These are phyloP conservation scores for Plectus sambesii DNA, from an alignment of 1,140 invertebrate genomes.

Conservation along the genomic window DNA sequence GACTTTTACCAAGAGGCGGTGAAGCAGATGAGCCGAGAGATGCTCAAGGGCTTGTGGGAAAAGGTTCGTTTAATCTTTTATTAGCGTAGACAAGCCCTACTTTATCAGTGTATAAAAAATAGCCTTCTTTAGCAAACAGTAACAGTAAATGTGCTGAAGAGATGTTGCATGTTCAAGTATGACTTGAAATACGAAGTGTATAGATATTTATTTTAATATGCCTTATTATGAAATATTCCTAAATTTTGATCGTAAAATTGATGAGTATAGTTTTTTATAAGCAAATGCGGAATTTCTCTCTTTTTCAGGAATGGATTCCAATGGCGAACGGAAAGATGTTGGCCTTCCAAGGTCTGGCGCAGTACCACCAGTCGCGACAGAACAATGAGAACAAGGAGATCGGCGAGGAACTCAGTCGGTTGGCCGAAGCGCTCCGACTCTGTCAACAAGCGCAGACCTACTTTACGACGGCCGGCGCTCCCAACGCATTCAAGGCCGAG, in stretches of 20 bases:
- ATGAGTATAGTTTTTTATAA: conserved; percentile 21
- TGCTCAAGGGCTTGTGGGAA: conserved; percentile 70
- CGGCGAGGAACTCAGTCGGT: conserved; percentile 80
- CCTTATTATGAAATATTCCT: too few species aligned
- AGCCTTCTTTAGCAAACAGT: too few species aligned
- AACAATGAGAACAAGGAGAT: conserved; percentile 67
- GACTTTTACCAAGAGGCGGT: conserved; percentile 82
- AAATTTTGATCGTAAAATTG: conserved; percentile 8
- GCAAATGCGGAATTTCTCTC: conserved; percentile 40
- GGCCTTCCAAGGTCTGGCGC: conserved; percentile 70
- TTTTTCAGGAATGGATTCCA: conserved; percentile 52
- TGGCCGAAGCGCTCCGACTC: conserved; percentile 64
- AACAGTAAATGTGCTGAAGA: too few species aligned
- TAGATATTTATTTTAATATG: too few species aligned
- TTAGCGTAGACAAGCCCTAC: not conserved
- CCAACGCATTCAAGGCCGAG: conserved; percentile 62
- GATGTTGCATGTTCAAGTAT: too few species aligned
- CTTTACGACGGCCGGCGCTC: conserved; percentile 53
- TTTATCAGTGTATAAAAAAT: not conserved
- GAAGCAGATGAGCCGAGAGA: conserved; percentile 74
- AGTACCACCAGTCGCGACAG: conserved; percentile 75
- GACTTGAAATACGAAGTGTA: too few species aligned
- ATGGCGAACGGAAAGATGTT: conserved; percentile 70
- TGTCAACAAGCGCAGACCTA: conserved; percentile 63
- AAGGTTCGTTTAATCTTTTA: conserved; percentile 51